Evolutionary conservation across 2,797 vertebrate species (phyloP).

Genomic region (Lepus townsendii): DNA sequence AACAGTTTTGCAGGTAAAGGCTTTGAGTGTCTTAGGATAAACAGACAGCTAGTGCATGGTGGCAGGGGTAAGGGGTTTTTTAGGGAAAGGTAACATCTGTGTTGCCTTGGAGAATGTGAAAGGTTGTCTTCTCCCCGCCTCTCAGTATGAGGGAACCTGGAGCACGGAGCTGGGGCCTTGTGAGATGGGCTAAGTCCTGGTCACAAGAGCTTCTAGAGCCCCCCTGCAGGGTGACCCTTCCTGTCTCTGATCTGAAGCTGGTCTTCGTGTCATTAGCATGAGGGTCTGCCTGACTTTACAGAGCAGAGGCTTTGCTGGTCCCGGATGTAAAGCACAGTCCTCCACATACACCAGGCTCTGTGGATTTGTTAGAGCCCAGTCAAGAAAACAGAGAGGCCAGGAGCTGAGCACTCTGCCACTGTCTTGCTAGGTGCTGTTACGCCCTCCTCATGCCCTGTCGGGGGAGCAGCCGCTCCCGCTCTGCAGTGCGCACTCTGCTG

Average conservation of each 20-base stretch:
- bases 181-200: background rate
- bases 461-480: background rate
- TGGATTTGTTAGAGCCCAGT: background rate
- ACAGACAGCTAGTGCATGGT: background rate
- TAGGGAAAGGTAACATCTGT: background rate
- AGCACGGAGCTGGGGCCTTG: background rate
- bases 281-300: background rate
- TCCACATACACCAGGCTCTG: no score
- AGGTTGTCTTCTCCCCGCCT: background rate
- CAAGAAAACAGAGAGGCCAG: background rate
- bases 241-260: background rate
- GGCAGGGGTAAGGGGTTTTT: background rate
- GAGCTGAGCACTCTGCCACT: background rate
- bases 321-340: background rate
- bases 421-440: background rate
- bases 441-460: background rate
- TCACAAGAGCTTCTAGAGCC: background rate
- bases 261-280: background rate
- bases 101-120: constrained; percentile 1
- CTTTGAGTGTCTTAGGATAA: background rate
- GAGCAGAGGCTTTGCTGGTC: no score
- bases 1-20: background rate
- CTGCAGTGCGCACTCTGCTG: no score
- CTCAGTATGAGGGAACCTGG: background rate
- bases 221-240: background rate